Evolutionary conservation across 2,888 invertebrate genomes (phyloP).

Genomic region (Platypus cylindrus): DNA sequence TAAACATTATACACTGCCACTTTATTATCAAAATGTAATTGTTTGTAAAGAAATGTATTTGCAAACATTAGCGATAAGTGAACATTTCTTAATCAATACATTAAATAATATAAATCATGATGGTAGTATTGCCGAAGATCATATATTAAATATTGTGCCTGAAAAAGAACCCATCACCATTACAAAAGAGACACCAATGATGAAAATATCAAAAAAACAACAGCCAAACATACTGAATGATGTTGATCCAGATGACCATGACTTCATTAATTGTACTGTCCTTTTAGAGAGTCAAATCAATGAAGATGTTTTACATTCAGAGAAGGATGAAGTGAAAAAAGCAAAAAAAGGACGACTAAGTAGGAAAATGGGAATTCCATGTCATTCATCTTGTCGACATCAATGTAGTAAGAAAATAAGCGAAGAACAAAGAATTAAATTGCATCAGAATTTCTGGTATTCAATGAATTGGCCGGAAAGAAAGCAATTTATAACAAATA

Average conservation of each 20-base stretch:
- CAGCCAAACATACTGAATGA: not conserved
- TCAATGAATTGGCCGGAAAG: slow-evolving; percentile 12
- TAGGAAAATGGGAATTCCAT: slow-evolving; percentile 11
- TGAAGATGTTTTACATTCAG: slow-evolving; percentile 9
- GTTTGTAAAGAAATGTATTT: slow-evolving; percentile 14
- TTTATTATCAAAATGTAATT: slow-evolving; percentile 8
- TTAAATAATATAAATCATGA: slow-evolving; percentile 11
- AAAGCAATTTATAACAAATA: slow-evolving; percentile 12
- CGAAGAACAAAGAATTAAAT: slow-evolving; percentile 7
- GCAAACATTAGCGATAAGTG: slow-evolving; percentile 9
- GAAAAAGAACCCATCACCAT: too few relatives aligned
- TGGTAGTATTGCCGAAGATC: slow-evolving; percentile 12
- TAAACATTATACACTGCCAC: slow-evolving; percentile 9
- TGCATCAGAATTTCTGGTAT: slow-evolving; percentile 11
- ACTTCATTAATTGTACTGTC: slow-evolving; percentile 9
- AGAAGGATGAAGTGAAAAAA: slow-evolving; percentile 8
- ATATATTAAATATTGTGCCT: not conserved
- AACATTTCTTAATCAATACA: slow-evolving; percentile 8
- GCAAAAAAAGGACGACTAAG: slow-evolving; percentile 7
- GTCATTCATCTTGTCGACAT: slow-evolving; percentile 9
- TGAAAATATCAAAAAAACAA: not conserved
- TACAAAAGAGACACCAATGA: slow-evolving; percentile 1
- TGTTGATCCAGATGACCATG: slow-evolving; percentile 3
- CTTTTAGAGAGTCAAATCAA: slow-evolving; percentile 10
- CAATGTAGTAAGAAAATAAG: slow-evolving; percentile 10